Evolutionary conservation across 2,888 invertebrate genomes (phyloP), one percentile per base, ranked within the genome.

Genomic region (Sesia bembeciformis): DNA sequence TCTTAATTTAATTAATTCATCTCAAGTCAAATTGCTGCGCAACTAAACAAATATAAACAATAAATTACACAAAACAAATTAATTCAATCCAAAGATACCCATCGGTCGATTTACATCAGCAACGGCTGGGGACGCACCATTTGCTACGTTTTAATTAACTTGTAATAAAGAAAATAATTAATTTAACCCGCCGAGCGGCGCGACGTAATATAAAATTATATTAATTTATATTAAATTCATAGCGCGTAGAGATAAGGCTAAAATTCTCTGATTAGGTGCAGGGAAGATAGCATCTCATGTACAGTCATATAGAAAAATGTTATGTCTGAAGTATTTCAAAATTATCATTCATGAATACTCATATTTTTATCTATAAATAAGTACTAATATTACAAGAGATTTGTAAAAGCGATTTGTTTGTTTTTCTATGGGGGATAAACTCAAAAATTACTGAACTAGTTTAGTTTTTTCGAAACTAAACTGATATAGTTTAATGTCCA

Each of bases 61-160:
- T 65, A 62, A 65, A 46, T 46, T 46, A 46, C 8, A 46, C 8
- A 46, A 56, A 60, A 61, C 58, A 59, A 65, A 69, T 65, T 61
- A 66, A 67, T 65, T 63, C 60, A 59, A 60, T 56, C 53, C 5
- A 60, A 23, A 53, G 50, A 53, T 53, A 59, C 58, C 57, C 54
- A 66, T 66, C 65, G 54, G 56, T 51, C 56, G 59, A 62, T 66
- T 60, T 59, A 58, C 62, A 50, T 50, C 46, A 50, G 50, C 5
- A 39, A 50, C 50, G 50, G 46, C 46, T n/a, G 50, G 50, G 50
- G 39, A 50, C 50, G 59, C 55, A 42, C 63, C 69, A 71, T 72
- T 72, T 68, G 67, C 66, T 66, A 66, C 57, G 59, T 69, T 69
- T 67, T 71, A 69, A 69, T 69, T 68, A 68, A 68, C 61, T 66